Percentiles rank a stretch among this genome's conserved stretches.
Evolutionary conservation across 2,797 vertebrate species (phyloP).

Genomic region (Otolemur crassicaudatus): DNA sequence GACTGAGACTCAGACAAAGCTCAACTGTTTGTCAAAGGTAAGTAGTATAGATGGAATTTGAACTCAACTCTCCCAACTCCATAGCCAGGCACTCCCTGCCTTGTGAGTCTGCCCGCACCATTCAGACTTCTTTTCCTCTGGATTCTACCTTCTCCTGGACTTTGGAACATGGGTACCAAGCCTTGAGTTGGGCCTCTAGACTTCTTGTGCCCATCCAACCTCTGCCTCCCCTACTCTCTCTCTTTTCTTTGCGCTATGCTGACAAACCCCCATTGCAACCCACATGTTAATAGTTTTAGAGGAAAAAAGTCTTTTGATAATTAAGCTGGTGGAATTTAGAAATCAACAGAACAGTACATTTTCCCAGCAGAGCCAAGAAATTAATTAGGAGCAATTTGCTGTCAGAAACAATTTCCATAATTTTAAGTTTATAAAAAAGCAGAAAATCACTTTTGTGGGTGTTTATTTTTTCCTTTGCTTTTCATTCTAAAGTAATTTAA

Average conservation of each 20-base stretch:
- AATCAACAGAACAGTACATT: slow-evolving; percentile 89
- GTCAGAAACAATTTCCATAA: slow-evolving; percentile 91
- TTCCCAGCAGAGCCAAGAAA: slow-evolving; percentile 89
- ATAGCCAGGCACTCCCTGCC: background rate
- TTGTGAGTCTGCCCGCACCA: background rate
- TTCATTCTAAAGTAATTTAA: slow-evolving; percentile 88
- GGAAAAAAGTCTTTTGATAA: slow-evolving; percentile 86
- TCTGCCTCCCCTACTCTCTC: background rate
- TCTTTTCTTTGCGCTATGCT: slow-evolving; percentile 48
- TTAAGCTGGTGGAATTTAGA: slow-evolving; percentile 89
- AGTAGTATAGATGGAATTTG: background rate
- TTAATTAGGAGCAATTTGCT: slow-evolving; percentile 91
- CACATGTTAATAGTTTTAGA: slow-evolving; percentile 77
- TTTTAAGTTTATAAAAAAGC: slow-evolving; percentile 88
- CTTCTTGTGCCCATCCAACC: background rate
- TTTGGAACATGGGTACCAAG: background rate
- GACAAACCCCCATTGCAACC: slow-evolving; percentile 57
- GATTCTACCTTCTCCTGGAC: background rate
- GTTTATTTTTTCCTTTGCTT: slow-evolving; percentile 77
- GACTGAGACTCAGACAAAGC: background rate
- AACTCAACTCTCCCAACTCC: background rate
- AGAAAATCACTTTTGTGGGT: slow-evolving; percentile 82
- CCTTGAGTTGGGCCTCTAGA: background rate
- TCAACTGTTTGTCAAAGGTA: slow-evolving; percentile 21
- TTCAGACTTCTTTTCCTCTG: background rate